Base-by-base conservation (phyloP, 2,113 vertebrate genomes). In the Equus przewalskii region DNA sequence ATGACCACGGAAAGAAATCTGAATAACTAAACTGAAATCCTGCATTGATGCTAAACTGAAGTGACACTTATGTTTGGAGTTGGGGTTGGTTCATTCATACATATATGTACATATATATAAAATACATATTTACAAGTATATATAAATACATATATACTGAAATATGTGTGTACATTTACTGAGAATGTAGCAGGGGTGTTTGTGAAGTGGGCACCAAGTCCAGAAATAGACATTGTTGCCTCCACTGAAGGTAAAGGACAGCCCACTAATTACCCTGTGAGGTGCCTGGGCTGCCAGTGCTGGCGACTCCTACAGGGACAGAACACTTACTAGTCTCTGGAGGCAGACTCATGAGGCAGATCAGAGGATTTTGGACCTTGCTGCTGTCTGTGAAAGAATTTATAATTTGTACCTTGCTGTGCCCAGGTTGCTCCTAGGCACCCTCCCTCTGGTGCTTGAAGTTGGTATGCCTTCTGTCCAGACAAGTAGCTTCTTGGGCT, bases 401-500 rank as follows among this genome's bases (percentile, higher is more conserved):
- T 90, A 85, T 97, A 96, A 97, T 97, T 97, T 93, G 94, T 10
- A 91, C 91, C 79, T 82, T 92, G 44, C 65, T 70, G 19, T 81
- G 65, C 46, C 67, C 73, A 86, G 62, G 44, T 91, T 86, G 96
- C 85, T 95, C 46, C 94, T 88, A 83, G 97, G 92, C 82, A 89
- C 73, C 65, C 67, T 95, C 19, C 0, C 76, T 90, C 49, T 83
- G 65, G 72, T 91, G 81, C 94, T 97, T 97, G 84, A 97, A 94
- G 92, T 91, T 80, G 72, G n/a, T 95, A 82, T 85, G 94, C n/a
- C 93, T 95, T 97, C 60, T 97, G 97, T 97, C 90, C 86, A 92
- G 95, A 97, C 98, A 97, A 97, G 98, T 89, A 93, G 82, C 79
- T 97, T 97, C 93, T 22, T 92, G 95, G 94, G 41, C 96, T 97